Evolutionary conservation across 2,888 invertebrate species (phyloP).

Genomic region (Lottia gigantea): DNA sequence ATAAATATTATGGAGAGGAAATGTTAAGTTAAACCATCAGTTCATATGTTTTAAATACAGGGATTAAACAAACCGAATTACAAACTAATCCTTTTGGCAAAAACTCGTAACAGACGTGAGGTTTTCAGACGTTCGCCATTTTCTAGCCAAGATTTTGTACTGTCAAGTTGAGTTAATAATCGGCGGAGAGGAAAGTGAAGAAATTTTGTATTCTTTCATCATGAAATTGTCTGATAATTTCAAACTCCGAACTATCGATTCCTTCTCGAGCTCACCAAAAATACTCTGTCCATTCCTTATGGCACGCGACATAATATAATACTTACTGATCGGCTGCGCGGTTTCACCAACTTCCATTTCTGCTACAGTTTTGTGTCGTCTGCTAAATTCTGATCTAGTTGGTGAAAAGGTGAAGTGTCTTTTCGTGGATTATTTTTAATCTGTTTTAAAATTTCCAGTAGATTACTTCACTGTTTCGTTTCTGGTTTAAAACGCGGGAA

Average conservation of each 20-base stretch:
- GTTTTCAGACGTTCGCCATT: too few species aligned
- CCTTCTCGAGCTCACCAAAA: not conserved
- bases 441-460: too few species aligned
- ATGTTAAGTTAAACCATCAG: too few species aligned
- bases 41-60: too few species aligned
- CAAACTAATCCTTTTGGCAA: too few species aligned
- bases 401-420: not conserved
- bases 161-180: not conserved
- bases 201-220: not conserved
- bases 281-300: not conserved
- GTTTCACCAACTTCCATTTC: not conserved
- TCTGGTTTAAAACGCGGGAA: too few species aligned
- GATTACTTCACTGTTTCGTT: too few species aligned
- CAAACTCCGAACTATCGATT: not conserved
- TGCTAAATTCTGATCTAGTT: not conserved
- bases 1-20: too few species aligned
- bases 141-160: too few species aligned
- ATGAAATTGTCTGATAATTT: not conserved
- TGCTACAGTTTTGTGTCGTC: conserved; percentile 2
- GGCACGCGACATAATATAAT: not conserved
- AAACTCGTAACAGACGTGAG: too few species aligned
- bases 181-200: not conserved
- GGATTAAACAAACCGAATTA: too few species aligned
- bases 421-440: conserved; percentile 1
- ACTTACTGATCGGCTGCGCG: conserved; percentile 1